phyloP scores from a whole-genome alignment of 1,140 invertebrate species.

The Trialeurodes vaporariorum region DNA sequence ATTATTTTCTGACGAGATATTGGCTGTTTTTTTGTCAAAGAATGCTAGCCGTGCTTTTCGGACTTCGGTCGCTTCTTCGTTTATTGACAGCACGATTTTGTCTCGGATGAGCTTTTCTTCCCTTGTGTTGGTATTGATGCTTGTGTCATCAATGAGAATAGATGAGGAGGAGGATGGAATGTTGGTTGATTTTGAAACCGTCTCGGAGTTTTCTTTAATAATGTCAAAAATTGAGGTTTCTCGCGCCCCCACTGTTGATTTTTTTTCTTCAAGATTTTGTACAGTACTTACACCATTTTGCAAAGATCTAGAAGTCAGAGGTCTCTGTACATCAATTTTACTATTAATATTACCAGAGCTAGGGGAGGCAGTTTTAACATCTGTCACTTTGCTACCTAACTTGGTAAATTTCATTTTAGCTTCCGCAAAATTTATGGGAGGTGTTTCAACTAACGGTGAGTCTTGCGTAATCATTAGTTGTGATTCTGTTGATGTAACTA shows the following conservation, averaged over 20 bases:
- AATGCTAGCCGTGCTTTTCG: conserved; percentile 32
- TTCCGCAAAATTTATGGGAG: neutral
- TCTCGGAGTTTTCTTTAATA: neutral
- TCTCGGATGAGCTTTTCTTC: neutral
- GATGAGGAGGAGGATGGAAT: conserved; percentile 1
- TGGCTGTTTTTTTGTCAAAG: conserved; percentile 27
- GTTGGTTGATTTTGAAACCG: neutral
- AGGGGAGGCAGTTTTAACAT: too few relatives aligned
- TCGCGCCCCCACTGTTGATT: neutral
- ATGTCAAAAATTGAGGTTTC: too few relatives aligned
- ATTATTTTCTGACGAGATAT: neutral
- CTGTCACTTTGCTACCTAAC: too few relatives aligned
- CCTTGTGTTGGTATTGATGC: neutral
- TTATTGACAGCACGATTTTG: neutral
- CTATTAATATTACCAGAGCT: neutral
- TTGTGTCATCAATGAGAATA: neutral
- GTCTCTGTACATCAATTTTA: neutral
- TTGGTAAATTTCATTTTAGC: neutral
- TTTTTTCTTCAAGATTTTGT: too few relatives aligned
- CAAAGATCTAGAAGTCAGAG: too few relatives aligned
- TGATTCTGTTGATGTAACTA: neutral
- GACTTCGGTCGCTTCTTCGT: conserved; percentile 28
- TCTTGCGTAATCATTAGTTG: neutral
- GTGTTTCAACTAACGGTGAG: neutral
- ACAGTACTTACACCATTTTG: neutral